Conservation (phyloP, 2,797 vertebrate genomes). For the Microhierax caerulescens region DNA sequence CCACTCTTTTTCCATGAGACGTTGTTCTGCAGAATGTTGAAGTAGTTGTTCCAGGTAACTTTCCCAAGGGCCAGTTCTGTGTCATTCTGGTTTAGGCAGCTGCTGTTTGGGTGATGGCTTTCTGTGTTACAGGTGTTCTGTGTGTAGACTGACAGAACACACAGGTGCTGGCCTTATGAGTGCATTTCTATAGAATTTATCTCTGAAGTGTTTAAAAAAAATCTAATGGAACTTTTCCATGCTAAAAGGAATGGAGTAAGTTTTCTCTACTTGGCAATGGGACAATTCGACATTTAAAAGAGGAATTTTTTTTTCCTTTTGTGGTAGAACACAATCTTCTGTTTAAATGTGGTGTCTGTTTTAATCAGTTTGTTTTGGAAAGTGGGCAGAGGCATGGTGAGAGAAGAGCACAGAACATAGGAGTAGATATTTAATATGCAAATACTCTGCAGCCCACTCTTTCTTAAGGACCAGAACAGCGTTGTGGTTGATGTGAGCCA, state of each 20-base stretch:
- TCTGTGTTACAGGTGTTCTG: not conserved
- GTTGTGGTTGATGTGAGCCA: not conserved
- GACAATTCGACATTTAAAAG: not conserved
- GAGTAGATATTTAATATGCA: not conserved
- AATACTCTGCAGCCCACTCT: not conserved
- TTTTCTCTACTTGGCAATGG: not conserved
- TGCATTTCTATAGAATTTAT: not conserved
- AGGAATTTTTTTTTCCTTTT: fast-evolving
- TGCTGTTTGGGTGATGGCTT: not conserved
- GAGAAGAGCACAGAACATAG: not conserved
- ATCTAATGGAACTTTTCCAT: not conserved
- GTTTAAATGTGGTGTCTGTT: not conserved
- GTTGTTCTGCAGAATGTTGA: not conserved
- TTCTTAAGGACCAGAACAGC: not conserved
- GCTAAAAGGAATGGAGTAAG: not conserved
- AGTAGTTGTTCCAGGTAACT: not conserved
- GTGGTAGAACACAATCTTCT: not conserved
- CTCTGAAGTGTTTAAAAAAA: not conserved
- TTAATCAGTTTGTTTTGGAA: not conserved
- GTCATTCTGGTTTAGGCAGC: not conserved
- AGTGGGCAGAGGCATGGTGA: not conserved
- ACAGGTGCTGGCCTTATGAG: not conserved
- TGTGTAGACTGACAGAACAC: not conserved
- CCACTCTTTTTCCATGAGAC: not conserved
- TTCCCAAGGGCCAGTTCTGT: not conserved